Evolutionary conservation across 2,113 vertebrate genomes (phyloP), one percentile per base, ranked within the genome.

Genomic region (Python bivittatus): DNA sequence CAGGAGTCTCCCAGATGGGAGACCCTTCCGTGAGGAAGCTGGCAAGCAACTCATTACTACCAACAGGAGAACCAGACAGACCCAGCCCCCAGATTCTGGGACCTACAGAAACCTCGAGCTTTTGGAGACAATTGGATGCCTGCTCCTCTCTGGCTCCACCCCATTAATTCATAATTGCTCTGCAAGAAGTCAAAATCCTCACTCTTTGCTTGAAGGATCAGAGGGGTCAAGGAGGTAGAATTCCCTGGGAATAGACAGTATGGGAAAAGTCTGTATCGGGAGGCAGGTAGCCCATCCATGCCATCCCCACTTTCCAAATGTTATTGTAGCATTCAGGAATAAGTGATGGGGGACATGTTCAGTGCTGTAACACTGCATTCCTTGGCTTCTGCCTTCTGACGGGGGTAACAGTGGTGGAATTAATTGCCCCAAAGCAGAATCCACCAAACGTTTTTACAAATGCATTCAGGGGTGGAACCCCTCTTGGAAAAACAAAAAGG

Each of bases 11-110:
- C 92, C 38, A 89, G 89, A 92, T 92, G 96, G 93, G 92, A 91
- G 92, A 92, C 84, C 96, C 95, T 89, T 86, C 91, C 92, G n/a
- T 89, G n/a, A 58, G 42, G 88, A 93, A 92, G 83, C 85, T 48
- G 33, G 86, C 89, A 72, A 92, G 23, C 17, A 56, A 88, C 56
- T 20, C 86, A 29, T 25, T 94, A 89, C 58, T 90, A 68, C 42
- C 90, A 2, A 33, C 53, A 17, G 64, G 61, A 92, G 86, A 88
- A 88, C 61, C 52, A 29, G n/a, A 17, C 52, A 29, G n/a, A 17
- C 52, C 33, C 23, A 15, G 33, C 23, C 7, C 22, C 29, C 23
- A 27, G 23, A 44, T 57, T 17, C 42, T 58, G 91, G 42, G 90
- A 88, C 89, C 25, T 91, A 83, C 6, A 42, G 0, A 1, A 33